These are phyloP conservation scores for Athetis lepigone DNA, from an alignment of 2,888 invertebrate genomes.

Conservation along the genomic window DNA sequence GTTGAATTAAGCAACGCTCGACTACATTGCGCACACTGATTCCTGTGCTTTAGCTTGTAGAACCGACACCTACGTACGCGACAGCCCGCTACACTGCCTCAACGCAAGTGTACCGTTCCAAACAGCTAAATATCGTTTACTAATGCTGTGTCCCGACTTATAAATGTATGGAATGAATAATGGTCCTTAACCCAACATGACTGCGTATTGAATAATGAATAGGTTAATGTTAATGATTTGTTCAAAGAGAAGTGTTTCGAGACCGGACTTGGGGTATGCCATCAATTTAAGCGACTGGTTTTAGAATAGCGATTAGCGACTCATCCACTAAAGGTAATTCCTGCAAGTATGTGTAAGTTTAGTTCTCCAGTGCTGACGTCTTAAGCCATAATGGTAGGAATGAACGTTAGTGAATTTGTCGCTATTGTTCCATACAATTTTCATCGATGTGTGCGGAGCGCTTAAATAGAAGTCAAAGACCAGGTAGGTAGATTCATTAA, in stretches of 20 bases:
- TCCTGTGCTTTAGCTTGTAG: constrained; percentile 64
- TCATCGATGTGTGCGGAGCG: constrained; percentile 2
- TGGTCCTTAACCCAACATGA: constrained; percentile 36
- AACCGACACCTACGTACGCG: constrained; percentile 23
- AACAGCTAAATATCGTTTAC: constrained; percentile 5
- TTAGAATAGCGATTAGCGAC: constrained; percentile 6
- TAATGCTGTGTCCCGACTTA: constrained; percentile 22
- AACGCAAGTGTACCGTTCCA: constrained; percentile 11
- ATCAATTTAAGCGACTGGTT: constrained; percentile 16
- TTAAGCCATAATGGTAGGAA: neutral
- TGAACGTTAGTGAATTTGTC: neutral
- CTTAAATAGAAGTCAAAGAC: constrained; percentile 18
- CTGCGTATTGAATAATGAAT: constrained; percentile 42
- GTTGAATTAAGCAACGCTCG: constrained; percentile 16
- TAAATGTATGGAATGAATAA: constrained; percentile 19
- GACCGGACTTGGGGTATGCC: neutral
- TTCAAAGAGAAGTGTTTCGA: constrained; percentile 32
- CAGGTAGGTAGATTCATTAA: neutral
- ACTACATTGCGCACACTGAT: constrained; percentile 61
- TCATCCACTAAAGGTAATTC: neutral
- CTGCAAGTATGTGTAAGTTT: neutral
- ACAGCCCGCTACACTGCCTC: constrained; percentile 11
- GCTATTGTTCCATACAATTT: constrained; percentile 10
- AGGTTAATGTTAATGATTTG: constrained; percentile 35
- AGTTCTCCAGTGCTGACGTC: neutral